Percentiles rank a stretch among this genome's conserved stretches.
Evolutionary conservation across 2,888 invertebrate species (phyloP).

Genomic region (Synergus laeviventris): DNA sequence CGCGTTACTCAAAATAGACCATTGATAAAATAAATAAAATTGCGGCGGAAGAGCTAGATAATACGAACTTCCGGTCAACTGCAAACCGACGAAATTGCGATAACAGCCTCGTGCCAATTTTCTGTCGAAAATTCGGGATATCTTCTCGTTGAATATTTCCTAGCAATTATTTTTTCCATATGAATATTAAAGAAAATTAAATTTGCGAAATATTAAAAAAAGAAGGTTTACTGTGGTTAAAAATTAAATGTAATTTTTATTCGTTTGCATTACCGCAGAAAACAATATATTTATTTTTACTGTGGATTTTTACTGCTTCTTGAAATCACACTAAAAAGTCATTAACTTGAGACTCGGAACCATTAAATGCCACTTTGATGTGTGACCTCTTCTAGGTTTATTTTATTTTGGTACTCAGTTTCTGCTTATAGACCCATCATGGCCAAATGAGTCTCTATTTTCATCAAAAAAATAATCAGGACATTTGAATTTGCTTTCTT

Average conservation of each 20-base stretch:
- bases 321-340: background rate
- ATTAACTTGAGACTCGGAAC: background rate
- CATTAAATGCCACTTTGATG: background rate
- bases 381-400: slow-evolving; percentile 1
- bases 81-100: slow-evolving; percentile 10
- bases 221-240: too few species aligned
- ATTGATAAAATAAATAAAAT: slow-evolving; percentile 24
- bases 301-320: background rate
- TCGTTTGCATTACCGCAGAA: too few species aligned
- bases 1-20: slow-evolving; percentile 4
- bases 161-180: background rate
- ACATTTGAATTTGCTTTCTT: background rate
- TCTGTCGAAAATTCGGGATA: background rate
- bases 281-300: background rate
- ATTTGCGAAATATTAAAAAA: background rate
- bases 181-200: too few species aligned
- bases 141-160: background rate
- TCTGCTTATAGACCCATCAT: background rate
- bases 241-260: too few species aligned
- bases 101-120: background rate
- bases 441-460: background rate
- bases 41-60: slow-evolving; percentile 23
- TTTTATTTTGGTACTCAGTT: background rate
- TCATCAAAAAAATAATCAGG: background rate
- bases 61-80: background rate